phyloP scores from a whole-genome alignment of 2,113 vertebrate genomes.

The Hypomesus transpacificus region DNA sequence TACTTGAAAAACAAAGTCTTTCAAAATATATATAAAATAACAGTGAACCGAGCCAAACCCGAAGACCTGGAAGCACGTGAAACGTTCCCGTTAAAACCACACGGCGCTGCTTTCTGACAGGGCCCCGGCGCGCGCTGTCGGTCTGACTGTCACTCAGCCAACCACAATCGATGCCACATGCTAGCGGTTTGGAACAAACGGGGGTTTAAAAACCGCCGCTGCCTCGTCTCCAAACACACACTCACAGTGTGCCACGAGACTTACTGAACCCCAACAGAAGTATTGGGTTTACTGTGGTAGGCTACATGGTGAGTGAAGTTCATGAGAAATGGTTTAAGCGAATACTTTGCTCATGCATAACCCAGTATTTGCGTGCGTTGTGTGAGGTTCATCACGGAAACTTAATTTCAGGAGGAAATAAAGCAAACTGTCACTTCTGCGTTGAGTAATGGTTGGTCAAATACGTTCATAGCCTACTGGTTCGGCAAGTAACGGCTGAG shows the following conservation, averaged over 20 bases:
- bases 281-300: too few species aligned
- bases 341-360: too few species aligned
- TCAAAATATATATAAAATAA: neutral
- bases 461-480: too few species aligned
- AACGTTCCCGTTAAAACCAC: conserved; percentile 19
- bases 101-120: conserved; percentile 22
- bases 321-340: too few species aligned
- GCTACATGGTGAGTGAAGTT: too few species aligned
- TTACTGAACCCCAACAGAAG: neutral
- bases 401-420: neutral
- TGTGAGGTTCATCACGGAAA: neutral
- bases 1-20: neutral
- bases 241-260: neutral
- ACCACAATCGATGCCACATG: conserved; percentile 59
- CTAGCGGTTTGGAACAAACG: conserved; percentile 42
- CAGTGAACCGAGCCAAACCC: conserved; percentile 1
- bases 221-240: neutral
- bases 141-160: conserved; percentile 46
- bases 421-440: neutral
- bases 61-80: conserved; percentile 10
- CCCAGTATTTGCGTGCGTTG: too few species aligned
- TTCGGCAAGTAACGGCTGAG: too few species aligned
- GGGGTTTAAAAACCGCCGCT: conserved; percentile 1
- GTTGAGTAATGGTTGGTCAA: too few species aligned
- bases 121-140: conserved; percentile 5